These are phyloP conservation scores for Drosophila ficusphila DNA, from an alignment of 1,140 invertebrate genomes.

Conservation along the genomic window DNA sequence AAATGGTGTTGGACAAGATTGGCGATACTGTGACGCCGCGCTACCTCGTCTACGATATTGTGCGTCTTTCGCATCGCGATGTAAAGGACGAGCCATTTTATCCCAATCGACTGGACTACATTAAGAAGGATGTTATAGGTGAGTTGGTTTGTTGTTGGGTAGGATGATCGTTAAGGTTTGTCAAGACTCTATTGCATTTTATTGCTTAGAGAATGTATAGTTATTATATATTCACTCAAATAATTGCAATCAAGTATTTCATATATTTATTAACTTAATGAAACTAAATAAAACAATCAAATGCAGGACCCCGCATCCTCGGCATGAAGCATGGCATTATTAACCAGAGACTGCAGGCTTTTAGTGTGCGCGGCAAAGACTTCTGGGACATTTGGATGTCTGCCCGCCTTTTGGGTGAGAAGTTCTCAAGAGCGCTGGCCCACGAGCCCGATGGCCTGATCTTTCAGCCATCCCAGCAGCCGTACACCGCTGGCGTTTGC, in stretches of 20 bases:
- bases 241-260: no score
- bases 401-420: constrained; percentile 90
- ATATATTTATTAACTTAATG: no score
- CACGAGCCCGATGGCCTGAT: constrained; percentile 99
- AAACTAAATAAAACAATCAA: no score
- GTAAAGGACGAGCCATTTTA: constrained; percentile 91
- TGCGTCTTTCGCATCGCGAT: constrained; percentile 92
- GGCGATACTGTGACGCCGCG: constrained; percentile 91
- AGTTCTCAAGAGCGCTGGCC: constrained; percentile 92
- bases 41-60: constrained; percentile 98
- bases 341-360: constrained; percentile 91
- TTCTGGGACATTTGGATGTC: constrained; percentile 93
- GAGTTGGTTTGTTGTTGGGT: no score
- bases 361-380: constrained; percentile 93
- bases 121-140: constrained; percentile 89
- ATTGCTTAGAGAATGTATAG: no score
- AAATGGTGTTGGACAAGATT: constrained; percentile 97
- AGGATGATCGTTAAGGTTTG: no score
- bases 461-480: constrained; percentile 95
- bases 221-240: no score
- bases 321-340: constrained; percentile 92
- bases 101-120: constrained; percentile 90
- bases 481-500: constrained; percentile 93
- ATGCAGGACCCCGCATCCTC: constrained; percentile 86
- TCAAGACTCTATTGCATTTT: no score